Base-by-base conservation (phyloP, 2,888 invertebrate species). In the Scaeva pyrastri region DNA sequence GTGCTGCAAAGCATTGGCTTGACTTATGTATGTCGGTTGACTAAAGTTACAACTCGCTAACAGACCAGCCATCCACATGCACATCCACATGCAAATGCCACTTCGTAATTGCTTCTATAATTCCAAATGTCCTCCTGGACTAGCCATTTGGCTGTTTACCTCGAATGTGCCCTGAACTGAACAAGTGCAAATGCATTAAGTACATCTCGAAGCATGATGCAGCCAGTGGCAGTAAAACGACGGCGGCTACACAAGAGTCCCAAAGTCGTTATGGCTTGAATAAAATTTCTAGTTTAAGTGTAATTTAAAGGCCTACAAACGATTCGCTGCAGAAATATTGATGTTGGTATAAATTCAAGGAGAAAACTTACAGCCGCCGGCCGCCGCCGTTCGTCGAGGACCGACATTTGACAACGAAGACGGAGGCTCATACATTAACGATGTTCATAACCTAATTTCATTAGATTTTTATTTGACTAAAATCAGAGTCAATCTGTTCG, bases 101-200 rank as follows among this genome's bases (percentile, higher is more conserved):
- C 21, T 39, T 50, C 68, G 68, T 68, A 68, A 68, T 68, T 68
- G 68, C 26, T 50, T 4, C 31, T 50, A 50, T 68, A 21, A 36
- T 52, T 50, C 16, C 2, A 26, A 11, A 16, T 52, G 26, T 26
- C 21, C 36, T 50, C 36, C 48, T 50, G 31, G 31, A 31, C 31
- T 31, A 8, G 39, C 12, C 19, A 50, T 52, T 52, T 68, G 31
- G 39, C 12, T 31, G 66, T 52, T 52, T 68, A 23, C 12, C 39
- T 52, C 36, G 39, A 21, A 52, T 52, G 36, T 41, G 39, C 23
- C 52, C 52, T 8, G 39, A 11, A n/a, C 52, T 8, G 39, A 11
- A n/a, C 39, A 39, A 68, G 68, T 68, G 39, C n/a, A 52, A 68
- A n/a, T 5, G 39, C 10, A 52, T 52, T 50, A 16, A 52, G 14